Percentiles rank a stretch among this genome's conserved stretches.
These are phyloP conservation scores for Anabacerthia variegaticeps DNA, from an alignment of 2,797 vertebrate genomes.

Conservation along the genomic window DNA sequence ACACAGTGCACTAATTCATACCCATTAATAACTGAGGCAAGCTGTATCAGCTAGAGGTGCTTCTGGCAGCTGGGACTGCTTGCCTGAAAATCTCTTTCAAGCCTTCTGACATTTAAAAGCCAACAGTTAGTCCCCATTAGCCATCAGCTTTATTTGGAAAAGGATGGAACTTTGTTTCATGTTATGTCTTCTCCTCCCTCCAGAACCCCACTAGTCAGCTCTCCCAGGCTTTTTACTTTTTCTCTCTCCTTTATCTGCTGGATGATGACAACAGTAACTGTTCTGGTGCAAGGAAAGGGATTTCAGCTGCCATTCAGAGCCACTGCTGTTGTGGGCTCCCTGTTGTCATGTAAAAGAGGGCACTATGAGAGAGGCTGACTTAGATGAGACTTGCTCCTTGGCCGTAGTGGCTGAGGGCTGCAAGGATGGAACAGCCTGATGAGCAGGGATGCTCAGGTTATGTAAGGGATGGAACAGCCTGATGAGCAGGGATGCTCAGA, in stretches of 20 bases:
- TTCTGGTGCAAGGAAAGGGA: background rate
- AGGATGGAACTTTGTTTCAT: background rate
- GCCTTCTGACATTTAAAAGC: conserved; percentile 70
- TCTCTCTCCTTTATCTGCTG: background rate
- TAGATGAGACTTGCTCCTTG: background rate
- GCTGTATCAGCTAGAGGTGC: conserved; percentile 47
- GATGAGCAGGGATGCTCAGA: background rate
- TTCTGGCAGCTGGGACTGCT: conserved; percentile 53
- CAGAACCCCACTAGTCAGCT: background rate
- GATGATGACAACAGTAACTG: background rate
- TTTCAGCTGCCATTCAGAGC: background rate
- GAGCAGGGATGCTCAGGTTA: background rate
- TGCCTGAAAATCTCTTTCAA: conserved; percentile 63
- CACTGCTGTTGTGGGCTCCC: background rate
- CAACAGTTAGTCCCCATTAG: conserved; percentile 22
- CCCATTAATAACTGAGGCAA: background rate
- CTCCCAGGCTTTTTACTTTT: background rate
- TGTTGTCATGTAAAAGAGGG: background rate
- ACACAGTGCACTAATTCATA: background rate
- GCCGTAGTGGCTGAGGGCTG: background rate
- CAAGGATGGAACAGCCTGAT: background rate
- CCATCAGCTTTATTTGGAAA: background rate
- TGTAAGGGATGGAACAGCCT: background rate
- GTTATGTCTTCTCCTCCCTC: background rate
- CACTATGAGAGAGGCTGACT: background rate